Evolutionary conservation across 1,140 invertebrate species (phyloP).

Genomic region (Tetranychus urticae): DNA sequence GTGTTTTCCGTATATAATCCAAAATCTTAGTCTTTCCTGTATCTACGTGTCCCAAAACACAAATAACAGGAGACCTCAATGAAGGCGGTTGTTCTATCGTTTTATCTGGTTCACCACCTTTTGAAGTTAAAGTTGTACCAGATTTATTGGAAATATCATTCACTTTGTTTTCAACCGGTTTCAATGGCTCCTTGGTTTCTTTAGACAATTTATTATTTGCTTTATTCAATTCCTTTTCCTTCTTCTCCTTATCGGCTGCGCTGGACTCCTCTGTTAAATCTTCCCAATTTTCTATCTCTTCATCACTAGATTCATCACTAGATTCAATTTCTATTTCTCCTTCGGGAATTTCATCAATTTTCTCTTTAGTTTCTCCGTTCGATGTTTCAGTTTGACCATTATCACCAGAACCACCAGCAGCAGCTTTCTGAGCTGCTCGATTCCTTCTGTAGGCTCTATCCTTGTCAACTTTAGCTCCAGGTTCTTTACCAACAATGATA

Average conservation of each 20-base stretch:
- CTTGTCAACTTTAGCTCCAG: constrained; percentile 11
- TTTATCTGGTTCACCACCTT: constrained; percentile 26
- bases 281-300: constrained; percentile 21
- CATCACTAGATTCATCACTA: constrained; percentile 8
- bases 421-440: not conserved
- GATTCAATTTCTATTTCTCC: constrained; percentile 2
- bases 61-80: constrained; percentile 80
- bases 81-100: not conserved
- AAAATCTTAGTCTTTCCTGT: constrained; percentile 99
- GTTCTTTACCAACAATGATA: constrained; percentile 31
- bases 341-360: constrained; percentile 2
- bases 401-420: constrained; percentile 4
- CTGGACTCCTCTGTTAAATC: not conserved
- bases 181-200: not conserved
- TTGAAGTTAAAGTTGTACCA: constrained; percentile 25
- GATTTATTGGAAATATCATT: constrained; percentile 32
- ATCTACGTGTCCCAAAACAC: constrained; percentile 97
- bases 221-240: not conserved
- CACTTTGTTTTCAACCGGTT: constrained; percentile 18
- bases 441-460: not conserved
- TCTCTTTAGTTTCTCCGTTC: constrained; percentile 8
- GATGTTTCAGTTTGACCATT: constrained; percentile 6
- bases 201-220: not conserved
- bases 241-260: not conserved
- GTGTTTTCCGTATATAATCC: constrained; percentile 58